A percentile compares a stretch with the other conserved stretches of the same genome.
Evolutionary conservation across 1,140 invertebrate species (phyloP).

Genomic region (Cydia strobilella): DNA sequence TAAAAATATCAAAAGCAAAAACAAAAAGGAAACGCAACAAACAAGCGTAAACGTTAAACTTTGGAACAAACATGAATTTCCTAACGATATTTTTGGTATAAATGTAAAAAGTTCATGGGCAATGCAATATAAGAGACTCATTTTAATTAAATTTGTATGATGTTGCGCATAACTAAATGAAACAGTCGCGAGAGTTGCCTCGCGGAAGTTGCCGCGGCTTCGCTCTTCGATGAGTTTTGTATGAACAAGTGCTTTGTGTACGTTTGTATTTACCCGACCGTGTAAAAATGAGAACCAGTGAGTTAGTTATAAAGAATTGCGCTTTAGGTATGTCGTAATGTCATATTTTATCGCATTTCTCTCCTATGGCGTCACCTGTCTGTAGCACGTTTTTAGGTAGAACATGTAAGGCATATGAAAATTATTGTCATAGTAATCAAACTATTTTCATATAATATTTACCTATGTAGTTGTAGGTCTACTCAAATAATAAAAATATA

Average conservation of each 20-base stretch:
- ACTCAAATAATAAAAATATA: too few species aligned
- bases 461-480: too few species aligned
- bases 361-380: neutral
- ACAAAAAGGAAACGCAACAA: constrained; percentile 37
- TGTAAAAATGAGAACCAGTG: constrained; percentile 15
- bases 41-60: constrained; percentile 42
- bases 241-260: constrained; percentile 15
- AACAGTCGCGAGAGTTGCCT: constrained; percentile 34
- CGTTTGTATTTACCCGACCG: constrained; percentile 8
- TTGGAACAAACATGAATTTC: constrained; percentile 50
- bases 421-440: too few species aligned
- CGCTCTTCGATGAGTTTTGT: constrained; percentile 17
- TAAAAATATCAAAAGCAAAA: constrained; percentile 23
- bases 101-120: constrained; percentile 45
- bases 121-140: constrained; percentile 44
- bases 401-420: too few species aligned
- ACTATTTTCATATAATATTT: too few species aligned
- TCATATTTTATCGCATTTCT: neutral
- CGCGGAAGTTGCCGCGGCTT: constrained; percentile 36
- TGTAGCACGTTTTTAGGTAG: neutral
- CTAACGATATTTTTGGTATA: constrained; percentile 46
- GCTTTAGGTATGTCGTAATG: neutral
- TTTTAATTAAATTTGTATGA: constrained; percentile 57
- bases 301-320: neutral
- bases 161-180: constrained; percentile 43